phyloP scores from a whole-genome alignment of 2,888 invertebrate species.

The Myopa tessellatipennis region DNA sequence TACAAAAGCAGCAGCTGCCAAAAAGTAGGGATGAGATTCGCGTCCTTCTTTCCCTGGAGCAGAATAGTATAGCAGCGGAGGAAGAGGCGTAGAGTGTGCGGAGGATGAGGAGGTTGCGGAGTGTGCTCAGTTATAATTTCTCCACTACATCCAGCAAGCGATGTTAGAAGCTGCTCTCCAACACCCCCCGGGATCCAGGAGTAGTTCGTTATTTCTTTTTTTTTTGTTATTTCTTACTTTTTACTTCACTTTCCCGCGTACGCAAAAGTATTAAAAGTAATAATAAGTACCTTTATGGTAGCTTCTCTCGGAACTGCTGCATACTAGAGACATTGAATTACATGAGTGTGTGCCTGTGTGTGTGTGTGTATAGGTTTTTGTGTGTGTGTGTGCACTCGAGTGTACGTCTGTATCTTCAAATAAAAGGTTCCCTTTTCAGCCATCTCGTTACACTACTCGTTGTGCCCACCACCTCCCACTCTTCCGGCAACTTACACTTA shows the following conservation, averaged over 20 bases:
- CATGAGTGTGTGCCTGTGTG: neutral
- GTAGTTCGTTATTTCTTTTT: slow-evolving; percentile 22
- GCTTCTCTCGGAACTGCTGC: slow-evolving; percentile 40
- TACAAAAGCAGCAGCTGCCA: slow-evolving; percentile 45
- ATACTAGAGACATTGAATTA: slow-evolving; percentile 58
- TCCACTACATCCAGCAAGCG: slow-evolving; percentile 18
- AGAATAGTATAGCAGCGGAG: neutral
- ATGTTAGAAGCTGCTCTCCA: slow-evolving; percentile 29
- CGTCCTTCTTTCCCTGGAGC: neutral
- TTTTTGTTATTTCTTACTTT: slow-evolving; percentile 6
- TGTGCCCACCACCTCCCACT: slow-evolving; percentile 12
- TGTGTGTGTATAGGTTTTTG: neutral
- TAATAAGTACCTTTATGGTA: slow-evolving; percentile 62
- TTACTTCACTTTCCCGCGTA: slow-evolving; percentile 42
- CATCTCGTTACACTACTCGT: slow-evolving; percentile 42
- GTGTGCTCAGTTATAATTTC: slow-evolving; percentile 24
- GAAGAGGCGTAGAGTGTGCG: neutral
- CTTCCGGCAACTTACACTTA: slow-evolving; percentile 50
- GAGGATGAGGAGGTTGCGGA: neutral
- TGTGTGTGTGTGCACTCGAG: neutral
- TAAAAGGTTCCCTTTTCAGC: slow-evolving; percentile 57
- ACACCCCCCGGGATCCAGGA: slow-evolving; percentile 4
- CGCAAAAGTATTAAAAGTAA: slow-evolving; percentile 62
- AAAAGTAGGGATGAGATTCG: slow-evolving; percentile 33
- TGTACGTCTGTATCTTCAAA: slow-evolving; percentile 51